Evolutionary conservation across 2,888 invertebrate genomes (phyloP).

Genomic region (Dryococelus australis): DNA sequence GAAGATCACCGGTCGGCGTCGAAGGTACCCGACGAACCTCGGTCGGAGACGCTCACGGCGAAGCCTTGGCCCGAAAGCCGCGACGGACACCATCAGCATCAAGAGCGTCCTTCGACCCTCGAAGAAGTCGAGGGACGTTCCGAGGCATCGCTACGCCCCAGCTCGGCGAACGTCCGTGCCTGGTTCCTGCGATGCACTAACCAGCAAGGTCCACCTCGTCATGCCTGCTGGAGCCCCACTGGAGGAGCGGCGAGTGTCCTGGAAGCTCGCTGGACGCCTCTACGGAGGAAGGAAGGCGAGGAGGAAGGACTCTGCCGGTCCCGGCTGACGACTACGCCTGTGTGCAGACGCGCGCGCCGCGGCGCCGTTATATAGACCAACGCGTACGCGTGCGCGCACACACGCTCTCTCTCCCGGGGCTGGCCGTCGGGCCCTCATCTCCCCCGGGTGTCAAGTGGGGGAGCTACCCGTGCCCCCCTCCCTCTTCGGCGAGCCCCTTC

Average conservation of each 20-base stretch:
- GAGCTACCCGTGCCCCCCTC: not conserved
- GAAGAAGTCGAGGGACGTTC: no score
- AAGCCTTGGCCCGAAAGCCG: no score
- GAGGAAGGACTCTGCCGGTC: not conserved
- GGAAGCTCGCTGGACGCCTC: not conserved
- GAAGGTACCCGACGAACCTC: not conserved
- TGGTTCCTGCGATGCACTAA: not conserved
- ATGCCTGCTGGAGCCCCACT: not conserved
- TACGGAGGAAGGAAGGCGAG: not conserved
- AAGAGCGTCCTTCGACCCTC: no score
- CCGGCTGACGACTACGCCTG: not conserved
- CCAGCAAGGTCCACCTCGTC: not conserved
- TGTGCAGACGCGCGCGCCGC: not conserved
- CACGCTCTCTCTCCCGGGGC: not conserved
- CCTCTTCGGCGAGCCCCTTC: no score
- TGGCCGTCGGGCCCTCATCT: no score
- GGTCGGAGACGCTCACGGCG: no score
- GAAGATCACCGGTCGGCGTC: not conserved
- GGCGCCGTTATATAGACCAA: constrained; percentile 8
- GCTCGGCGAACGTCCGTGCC: no score
- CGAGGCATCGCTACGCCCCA: no score
- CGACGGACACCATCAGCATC: no score
- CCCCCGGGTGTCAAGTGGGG: not conserved
- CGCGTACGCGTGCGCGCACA: not conserved
- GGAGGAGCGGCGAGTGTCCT: not conserved